Percentiles rank a stretch among this genome's conserved stretches.
Evolutionary conservation across 2,113 vertebrate species (phyloP).

Genomic region (Cyprinodon tularosa): DNA sequence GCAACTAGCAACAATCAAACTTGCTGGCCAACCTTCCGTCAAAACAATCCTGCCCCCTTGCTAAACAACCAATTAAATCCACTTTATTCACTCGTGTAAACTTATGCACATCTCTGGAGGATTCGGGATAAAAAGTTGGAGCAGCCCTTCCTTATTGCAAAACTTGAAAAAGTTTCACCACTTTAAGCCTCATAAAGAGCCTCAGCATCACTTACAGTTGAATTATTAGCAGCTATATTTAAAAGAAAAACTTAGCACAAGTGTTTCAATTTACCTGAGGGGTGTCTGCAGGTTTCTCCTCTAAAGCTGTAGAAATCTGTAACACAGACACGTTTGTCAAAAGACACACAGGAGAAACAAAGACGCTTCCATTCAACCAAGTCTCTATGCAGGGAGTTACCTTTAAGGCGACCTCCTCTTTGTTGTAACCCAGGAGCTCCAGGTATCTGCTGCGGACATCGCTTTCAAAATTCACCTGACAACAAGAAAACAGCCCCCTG

Average conservation of each 20-base stretch:
- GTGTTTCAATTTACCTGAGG: conserved; percentile 76
- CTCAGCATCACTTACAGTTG: not conserved
- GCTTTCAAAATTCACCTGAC: conserved; percentile 93
- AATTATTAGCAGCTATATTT: not conserved
- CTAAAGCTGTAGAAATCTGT: conserved; percentile 86
- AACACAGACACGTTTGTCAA: not conserved
- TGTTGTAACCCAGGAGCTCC: conserved; percentile 92
- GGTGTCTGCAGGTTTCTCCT: conserved; percentile 70
- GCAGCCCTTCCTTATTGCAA: conserved; percentile 33
- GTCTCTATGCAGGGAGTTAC: conserved; percentile 62
- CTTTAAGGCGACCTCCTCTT: conserved; percentile 89
- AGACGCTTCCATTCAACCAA: not conserved
- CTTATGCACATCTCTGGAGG: not conserved
- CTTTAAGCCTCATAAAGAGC: not conserved
- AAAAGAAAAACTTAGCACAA: not conserved
- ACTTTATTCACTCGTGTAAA: too few relatives aligned
- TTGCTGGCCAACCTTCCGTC: too few relatives aligned
- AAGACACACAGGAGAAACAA: not conserved
- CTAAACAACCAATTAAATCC: too few relatives aligned
- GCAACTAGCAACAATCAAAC: too few relatives aligned
- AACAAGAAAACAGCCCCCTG: conserved; percentile 3
- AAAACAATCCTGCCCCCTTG: too few relatives aligned
- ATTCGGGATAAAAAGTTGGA: not conserved
- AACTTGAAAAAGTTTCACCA: not conserved
- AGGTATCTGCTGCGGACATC: conserved; percentile 90